Evolutionary conservation across 2,797 vertebrate species (phyloP).

Genomic region (Protosalanx chinensis): DNA sequence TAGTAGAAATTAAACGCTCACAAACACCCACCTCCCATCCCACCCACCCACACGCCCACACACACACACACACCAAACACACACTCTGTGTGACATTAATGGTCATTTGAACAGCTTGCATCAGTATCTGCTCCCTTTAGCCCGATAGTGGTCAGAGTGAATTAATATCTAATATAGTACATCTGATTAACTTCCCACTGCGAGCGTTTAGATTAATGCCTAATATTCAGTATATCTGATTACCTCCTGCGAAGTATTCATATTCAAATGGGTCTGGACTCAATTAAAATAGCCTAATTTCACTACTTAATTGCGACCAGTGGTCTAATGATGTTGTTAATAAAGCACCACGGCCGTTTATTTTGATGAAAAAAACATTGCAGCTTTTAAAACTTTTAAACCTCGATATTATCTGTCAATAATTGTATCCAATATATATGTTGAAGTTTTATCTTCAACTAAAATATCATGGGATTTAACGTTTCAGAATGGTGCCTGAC

Average conservation of each 20-base stretch:
- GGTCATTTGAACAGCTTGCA: slow-evolving; percentile 43
- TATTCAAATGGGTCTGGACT: slow-evolving; percentile 59
- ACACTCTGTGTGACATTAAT: slow-evolving; percentile 36
- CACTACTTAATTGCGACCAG: slow-evolving; percentile 41
- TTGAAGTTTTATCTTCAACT: no score
- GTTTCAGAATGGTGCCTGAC: not conserved
- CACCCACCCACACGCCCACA: slow-evolving; percentile 16
- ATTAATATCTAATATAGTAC: slow-evolving; percentile 64
- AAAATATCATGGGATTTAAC: not conserved
- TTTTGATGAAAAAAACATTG: slow-evolving; percentile 12
- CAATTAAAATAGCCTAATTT: slow-evolving; percentile 54
- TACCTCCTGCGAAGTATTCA: slow-evolving; percentile 48
- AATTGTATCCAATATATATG: not conserved
- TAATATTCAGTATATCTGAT: slow-evolving; percentile 57
- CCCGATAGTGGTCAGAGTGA: slow-evolving; percentile 50
- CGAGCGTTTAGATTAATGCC: slow-evolving; percentile 51
- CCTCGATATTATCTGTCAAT: not conserved
- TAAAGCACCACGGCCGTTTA: slow-evolving; percentile 16
- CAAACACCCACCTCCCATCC: slow-evolving; percentile 8
- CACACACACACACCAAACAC: slow-evolving; percentile 5
- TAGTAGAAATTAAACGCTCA: slow-evolving; percentile 25
- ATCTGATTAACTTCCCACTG: slow-evolving; percentile 58
- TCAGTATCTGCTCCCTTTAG: slow-evolving; percentile 40
- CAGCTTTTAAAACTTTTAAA: slow-evolving; percentile 1
- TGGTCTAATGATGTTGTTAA: slow-evolving; percentile 14